Conservation (phyloP, 2,797 vertebrate species). For the Spinus pinus region DNA sequence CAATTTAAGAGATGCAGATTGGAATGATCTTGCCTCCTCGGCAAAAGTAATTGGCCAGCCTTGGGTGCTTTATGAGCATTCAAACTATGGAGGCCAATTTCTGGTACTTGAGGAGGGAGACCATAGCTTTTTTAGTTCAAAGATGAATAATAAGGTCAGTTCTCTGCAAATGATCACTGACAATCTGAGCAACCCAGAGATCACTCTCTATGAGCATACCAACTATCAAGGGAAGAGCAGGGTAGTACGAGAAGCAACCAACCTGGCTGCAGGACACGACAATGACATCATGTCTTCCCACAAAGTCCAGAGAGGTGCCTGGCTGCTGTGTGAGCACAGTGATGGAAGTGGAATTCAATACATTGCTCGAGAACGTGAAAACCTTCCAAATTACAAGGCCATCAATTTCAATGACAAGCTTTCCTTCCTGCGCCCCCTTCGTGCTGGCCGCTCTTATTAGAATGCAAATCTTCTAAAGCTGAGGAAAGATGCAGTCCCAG, state of each 20-base stretch:
- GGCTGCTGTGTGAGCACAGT: neutral
- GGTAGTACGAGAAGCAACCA: neutral
- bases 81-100: neutral
- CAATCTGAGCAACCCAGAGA: neutral
- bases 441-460: neutral
- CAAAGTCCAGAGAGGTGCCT: neutral
- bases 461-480: rapidly evolving
- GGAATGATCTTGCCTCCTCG: neutral
- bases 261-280: neutral
- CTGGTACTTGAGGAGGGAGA: slow-evolving; percentile 19
- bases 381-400: neutral
- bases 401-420: neutral
- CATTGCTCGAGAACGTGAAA: neutral
- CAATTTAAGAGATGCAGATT: neutral
- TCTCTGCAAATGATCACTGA: slow-evolving; percentile 31
- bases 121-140: rapidly evolving
- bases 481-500: neutral
- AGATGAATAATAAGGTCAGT: neutral
- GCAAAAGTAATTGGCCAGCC: slow-evolving; percentile 27
- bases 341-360: neutral
- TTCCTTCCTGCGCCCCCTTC: slow-evolving; percentile 29
- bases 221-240: neutral
- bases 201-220: neutral
- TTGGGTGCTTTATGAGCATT: slow-evolving; percentile 28
- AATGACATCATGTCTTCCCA: neutral